These are phyloP conservation scores for Ethmia dodecea DNA, from an alignment of 2,888 invertebrate genomes.

Conservation along the genomic window DNA sequence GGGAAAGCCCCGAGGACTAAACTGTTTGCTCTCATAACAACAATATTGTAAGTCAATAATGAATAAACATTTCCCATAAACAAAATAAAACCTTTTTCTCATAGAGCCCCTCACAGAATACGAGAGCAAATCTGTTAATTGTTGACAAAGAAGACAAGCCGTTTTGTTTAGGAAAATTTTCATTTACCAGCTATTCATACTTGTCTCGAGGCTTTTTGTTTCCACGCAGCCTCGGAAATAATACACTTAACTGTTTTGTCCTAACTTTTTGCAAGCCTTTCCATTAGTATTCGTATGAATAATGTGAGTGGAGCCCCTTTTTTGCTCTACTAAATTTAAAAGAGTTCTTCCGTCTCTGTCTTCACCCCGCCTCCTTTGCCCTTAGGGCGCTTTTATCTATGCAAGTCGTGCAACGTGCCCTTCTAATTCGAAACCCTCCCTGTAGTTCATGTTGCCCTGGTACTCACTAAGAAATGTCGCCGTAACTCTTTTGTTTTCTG, in stretches of 20 bases:
- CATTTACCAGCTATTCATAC: conserved; percentile 20
- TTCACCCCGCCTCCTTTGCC: conserved; percentile 20
- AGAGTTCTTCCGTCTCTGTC: conserved; percentile 28
- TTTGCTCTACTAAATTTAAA: conserved; percentile 20
- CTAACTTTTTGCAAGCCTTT: conserved; percentile 40
- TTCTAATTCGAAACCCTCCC: conserved; percentile 11
- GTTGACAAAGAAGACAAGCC: conserved; percentile 25
- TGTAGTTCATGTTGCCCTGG: conserved; percentile 27
- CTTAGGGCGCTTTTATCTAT: conserved; percentile 16
- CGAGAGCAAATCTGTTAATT: conserved; percentile 34
- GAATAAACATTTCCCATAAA: no score
- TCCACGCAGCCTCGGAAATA: conserved; percentile 25
- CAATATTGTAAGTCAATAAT: no score
- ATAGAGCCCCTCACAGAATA: no score
- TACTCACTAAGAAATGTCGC: conserved; percentile 27
- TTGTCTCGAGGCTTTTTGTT: conserved; percentile 8
- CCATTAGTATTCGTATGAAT: conserved; percentile 50
- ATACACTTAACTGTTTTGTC: conserved; percentile 42
- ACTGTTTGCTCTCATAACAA: no score
- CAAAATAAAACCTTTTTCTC: no score
- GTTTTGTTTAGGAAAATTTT: conserved; percentile 30
- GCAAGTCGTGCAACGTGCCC: conserved; percentile 12
- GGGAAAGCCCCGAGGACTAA: no score
- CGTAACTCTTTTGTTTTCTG: conserved; percentile 25
- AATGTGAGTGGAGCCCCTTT: conserved; percentile 39